These are phyloP conservation scores for Sylvia borin DNA, from an alignment of 2,797 vertebrate genomes.

Conservation along the genomic window DNA sequence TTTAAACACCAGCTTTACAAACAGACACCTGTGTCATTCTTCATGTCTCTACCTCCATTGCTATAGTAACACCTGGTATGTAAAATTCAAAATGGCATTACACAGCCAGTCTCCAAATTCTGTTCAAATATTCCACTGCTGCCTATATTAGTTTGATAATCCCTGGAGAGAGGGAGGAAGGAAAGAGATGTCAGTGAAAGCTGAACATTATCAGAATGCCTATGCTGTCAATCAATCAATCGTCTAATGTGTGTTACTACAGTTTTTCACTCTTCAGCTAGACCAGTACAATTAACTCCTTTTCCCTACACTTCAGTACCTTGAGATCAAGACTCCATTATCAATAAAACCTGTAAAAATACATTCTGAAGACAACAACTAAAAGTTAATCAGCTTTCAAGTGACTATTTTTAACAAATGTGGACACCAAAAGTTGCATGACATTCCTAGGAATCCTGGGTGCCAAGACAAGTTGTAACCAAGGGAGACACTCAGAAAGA, in stretches of 20 bases:
- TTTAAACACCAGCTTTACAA: constrained; percentile 17
- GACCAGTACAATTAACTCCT: background rate
- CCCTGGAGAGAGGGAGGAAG: background rate
- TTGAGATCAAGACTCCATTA: background rate
- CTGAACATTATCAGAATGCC: background rate
- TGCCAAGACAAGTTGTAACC: background rate
- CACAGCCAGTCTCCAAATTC: background rate
- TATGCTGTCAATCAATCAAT: constrained; percentile 27
- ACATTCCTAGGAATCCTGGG: background rate
- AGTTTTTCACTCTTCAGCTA: background rate
- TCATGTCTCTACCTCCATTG: constrained; percentile 5
- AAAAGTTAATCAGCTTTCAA: background rate
- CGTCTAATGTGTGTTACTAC: background rate
- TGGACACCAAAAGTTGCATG: background rate
- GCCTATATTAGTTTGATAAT: background rate
- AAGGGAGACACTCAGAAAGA: background rate
- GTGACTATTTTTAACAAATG: background rate
- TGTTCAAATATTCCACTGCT: background rate
- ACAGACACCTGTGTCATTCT: background rate
- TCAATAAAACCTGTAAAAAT: background rate
- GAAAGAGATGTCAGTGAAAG: background rate
- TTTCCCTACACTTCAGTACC: background rate
- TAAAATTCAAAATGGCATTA: constrained; percentile 19
- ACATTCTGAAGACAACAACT: background rate
- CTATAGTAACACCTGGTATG: background rate